Conservation (phyloP, 2,797 vertebrate genomes). For the Sebastolobus altivelis region DNA sequence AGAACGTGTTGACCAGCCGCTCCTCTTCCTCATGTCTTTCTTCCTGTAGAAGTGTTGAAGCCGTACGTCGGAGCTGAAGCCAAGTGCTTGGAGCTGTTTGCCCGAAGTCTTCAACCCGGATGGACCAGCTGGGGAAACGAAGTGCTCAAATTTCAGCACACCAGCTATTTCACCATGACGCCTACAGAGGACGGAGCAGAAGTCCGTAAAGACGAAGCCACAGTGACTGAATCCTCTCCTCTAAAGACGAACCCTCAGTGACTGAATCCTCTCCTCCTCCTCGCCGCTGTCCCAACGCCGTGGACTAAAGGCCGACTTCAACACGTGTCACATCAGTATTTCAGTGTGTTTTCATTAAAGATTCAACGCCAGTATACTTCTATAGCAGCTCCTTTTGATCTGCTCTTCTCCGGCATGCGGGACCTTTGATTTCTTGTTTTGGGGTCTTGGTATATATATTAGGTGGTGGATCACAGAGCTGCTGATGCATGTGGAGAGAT, state of each 20-base stretch:
- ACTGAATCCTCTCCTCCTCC: constrained; percentile 11
- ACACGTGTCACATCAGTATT: constrained; percentile 22
- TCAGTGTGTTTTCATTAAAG: constrained; percentile 56
- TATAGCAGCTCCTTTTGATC: constrained; percentile 62
- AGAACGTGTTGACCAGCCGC: no score
- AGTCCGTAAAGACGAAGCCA: background rate
- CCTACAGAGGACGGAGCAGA: constrained; percentile 32
- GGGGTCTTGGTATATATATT: constrained; percentile 45
- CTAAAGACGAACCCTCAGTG: background rate
- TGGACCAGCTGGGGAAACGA: constrained; percentile 99
- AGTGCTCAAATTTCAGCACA: constrained; percentile 95
- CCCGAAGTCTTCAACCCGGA: constrained; percentile 92
- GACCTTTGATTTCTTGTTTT: constrained; percentile 63
- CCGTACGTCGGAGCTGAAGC: constrained; percentile 85
- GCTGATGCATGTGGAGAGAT: constrained; percentile 69
- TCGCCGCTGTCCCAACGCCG: background rate
- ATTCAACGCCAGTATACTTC: constrained; percentile 19
- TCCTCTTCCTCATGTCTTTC: no score
- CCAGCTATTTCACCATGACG: constrained; percentile 86
- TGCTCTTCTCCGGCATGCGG: constrained; percentile 33
- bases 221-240: no score
- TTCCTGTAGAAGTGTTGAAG: constrained; percentile 88
- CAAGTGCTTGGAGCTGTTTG: constrained; percentile 93
- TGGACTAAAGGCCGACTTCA: constrained; percentile 9
- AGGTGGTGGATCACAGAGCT: constrained; percentile 44